Evolutionary conservation across 2,113 vertebrate species (phyloP), one percentile per base, ranked within the genome.

Genomic region (Xiphophorus hellerii): DNA sequence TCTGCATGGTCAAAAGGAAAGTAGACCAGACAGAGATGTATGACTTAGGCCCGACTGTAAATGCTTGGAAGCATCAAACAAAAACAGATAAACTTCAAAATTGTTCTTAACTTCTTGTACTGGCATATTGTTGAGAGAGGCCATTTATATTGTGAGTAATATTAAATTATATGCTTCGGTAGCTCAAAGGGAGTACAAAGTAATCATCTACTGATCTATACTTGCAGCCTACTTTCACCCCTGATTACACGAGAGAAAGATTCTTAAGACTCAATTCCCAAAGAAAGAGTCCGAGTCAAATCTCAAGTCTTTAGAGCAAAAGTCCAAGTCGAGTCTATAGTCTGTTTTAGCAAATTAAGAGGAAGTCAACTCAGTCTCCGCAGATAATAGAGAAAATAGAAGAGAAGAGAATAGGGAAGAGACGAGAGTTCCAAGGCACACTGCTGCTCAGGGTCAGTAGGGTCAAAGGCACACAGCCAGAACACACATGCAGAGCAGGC

Each of bases 401-500:
- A 37, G 35, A 37, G 35, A 37, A 37, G 35, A 37, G 35, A 37
- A 37, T 11, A 12, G 35, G 35, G 65, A 28, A 35, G 44, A 54
- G 54, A 68, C 20, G 44, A 30, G 64, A 39, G 88, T 92, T 89
- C 77, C 68, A 67, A 76, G 84, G 83, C 89, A 89, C 81, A 84
- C 86, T 90, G 88, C 85, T 88, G 87, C 87, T 85, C 71, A 71
- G 84, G 90, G 91, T 93, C 88, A 89, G 84, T 88, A n/a, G 78
- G 90, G 90, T 92, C 87, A 90, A 78, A 74, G 88, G 87, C 85
- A 87, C 77, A 74, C 73, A 88, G 90, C 92, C 92, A 90, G 92
- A 90, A 90, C 89, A 92, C 91, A 92, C 92, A 92, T 77, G 84
- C 86, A 84, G 86, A 88, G 89, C 89, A 86, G 79, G 79, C 88